These are phyloP conservation scores for Phengaris arion DNA, from an alignment of 2,888 invertebrate species.

Conservation along the genomic window DNA sequence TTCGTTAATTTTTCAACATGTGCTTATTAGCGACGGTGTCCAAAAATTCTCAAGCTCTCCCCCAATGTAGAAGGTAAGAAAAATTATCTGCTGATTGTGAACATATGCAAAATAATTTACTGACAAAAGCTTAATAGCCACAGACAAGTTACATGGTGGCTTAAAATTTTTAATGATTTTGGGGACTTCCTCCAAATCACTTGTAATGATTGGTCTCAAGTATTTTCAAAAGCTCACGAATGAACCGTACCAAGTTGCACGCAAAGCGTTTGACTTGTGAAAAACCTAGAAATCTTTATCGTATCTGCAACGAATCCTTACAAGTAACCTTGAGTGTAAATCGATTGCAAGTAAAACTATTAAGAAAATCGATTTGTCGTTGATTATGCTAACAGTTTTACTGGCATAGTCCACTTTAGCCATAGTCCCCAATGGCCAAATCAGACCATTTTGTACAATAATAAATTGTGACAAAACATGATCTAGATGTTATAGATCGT, in stretches of 20 bases:
- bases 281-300: neutral
- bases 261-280: neutral
- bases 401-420: slow-evolving; percentile 49
- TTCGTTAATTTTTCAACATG: slow-evolving; percentile 50
- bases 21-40: slow-evolving; percentile 66
- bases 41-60: slow-evolving; percentile 57
- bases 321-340: slow-evolving; percentile 10
- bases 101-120: slow-evolving; percentile 53
- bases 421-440: slow-evolving; percentile 51
- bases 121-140: slow-evolving; percentile 61
- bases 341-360: slow-evolving; percentile 9
- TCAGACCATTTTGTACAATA: slow-evolving; percentile 53
- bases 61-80: slow-evolving; percentile 50
- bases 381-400: slow-evolving; percentile 11
- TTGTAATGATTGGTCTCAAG: slow-evolving; percentile 30
- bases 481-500: slow-evolving; percentile 42
- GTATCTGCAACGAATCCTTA: neutral
- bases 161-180: slow-evolving; percentile 46
- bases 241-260: neutral
- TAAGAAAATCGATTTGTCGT: neutral
- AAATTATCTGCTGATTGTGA: slow-evolving; percentile 48
- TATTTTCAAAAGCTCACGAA: neutral
- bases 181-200: slow-evolving; percentile 40
- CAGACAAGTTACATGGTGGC: slow-evolving; percentile 56
- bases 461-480: slow-evolving; percentile 50